Conservation (phyloP, 2,797 vertebrate genomes). For the Potorous gilbertii region DNA sequence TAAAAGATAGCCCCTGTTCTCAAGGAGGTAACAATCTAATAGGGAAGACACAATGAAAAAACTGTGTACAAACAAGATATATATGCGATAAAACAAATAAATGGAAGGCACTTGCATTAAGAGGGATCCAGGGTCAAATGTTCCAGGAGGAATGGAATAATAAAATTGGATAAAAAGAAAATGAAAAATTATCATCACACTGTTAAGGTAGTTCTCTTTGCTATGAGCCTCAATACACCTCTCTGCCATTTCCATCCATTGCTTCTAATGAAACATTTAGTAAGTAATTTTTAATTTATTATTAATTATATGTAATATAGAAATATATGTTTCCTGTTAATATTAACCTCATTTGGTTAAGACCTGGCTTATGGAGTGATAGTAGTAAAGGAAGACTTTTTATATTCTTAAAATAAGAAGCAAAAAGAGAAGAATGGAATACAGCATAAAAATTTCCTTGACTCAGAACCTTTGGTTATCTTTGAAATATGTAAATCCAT, state of each 20-base stretch:
- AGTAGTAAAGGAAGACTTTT: background rate
- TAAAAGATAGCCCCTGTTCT: background rate
- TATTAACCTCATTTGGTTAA: background rate
- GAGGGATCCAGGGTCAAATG: background rate
- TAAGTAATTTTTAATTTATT: too few species aligned
- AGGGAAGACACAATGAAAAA: background rate
- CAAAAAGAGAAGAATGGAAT: background rate
- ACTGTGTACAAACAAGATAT: background rate
- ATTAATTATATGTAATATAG: too few species aligned
- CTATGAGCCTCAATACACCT: too few species aligned
- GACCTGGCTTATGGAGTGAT: background rate
- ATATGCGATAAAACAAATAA: background rate
- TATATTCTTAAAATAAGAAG: background rate
- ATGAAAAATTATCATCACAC: too few species aligned
- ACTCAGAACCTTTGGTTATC: background rate
- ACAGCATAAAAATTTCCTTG: background rate
- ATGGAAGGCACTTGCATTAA: background rate
- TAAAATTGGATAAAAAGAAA: too few species aligned
- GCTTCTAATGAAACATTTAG: too few species aligned
- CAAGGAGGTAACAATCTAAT: background rate
- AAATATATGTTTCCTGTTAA: background rate
- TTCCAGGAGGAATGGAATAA: too few species aligned
- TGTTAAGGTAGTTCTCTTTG: too few species aligned
- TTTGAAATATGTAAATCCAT: background rate
- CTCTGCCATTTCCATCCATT: too few species aligned